Evolutionary conservation across 2,797 vertebrate genomes (phyloP).

Genomic region (Falco rusticolus): DNA sequence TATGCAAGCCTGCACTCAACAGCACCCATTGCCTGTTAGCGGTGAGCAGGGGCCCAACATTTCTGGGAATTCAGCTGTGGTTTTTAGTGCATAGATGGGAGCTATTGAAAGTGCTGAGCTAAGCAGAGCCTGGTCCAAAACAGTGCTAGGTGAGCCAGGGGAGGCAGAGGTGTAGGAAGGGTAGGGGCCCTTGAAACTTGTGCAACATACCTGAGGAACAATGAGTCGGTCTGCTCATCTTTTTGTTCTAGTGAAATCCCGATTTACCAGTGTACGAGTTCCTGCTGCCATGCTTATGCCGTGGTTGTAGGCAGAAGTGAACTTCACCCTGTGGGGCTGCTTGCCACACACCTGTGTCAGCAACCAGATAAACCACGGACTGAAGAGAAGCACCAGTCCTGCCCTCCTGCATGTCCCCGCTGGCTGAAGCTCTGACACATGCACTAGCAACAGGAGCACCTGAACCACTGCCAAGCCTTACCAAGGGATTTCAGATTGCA

Average conservation of each 20-base stretch:
- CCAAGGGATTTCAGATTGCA: not conserved
- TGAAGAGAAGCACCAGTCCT: not conserved
- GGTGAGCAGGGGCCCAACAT: not conserved
- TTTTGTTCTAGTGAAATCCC: not conserved
- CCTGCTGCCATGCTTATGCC: not conserved
- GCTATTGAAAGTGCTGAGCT: not conserved
- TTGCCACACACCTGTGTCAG: rapidly evolving
- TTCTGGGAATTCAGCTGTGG: not conserved
- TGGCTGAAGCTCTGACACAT: not conserved
- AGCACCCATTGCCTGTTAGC: not conserved
- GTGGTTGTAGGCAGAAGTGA: not conserved
- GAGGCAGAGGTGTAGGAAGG: no score
- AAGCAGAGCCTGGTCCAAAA: not conserved
- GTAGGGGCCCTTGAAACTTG: not conserved
- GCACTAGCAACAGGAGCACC: not conserved
- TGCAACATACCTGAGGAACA: not conserved
- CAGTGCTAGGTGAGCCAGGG: not conserved
- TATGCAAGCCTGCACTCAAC: not conserved
- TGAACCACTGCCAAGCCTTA: not conserved
- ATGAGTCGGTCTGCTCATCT: not conserved
- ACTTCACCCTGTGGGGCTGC: not conserved
- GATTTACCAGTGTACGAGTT: not conserved
- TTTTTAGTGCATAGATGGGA: not conserved
- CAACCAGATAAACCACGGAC: not conserved
- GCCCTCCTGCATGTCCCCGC: rapidly evolving